Base-by-base conservation (phyloP, 2,888 invertebrate genomes). In the Epinotia brunnichana region DNA sequence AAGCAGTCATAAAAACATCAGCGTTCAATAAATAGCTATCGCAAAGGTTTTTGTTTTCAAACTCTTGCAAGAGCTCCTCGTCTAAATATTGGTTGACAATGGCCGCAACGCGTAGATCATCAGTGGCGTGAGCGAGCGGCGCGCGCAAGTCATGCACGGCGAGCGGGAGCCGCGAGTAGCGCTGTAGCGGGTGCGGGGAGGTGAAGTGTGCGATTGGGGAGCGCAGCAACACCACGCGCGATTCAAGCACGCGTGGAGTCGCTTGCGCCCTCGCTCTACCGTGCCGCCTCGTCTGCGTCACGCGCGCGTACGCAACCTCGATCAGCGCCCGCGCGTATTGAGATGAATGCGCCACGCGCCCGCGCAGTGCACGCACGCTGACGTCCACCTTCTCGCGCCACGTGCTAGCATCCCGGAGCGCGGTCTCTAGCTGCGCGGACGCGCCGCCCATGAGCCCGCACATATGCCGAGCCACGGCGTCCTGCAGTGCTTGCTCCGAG, bases 271-370 rank as follows among this genome's bases (percentile, higher is more conserved):
- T 19, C 13, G 48, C 19, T 29, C 61, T 29, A 24, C 57, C 76
- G 70, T 84, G 81, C 7, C 69, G 57, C 7, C 80, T 77, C 2
- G 75, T 77, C 39, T 81, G 79, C n/a, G 70, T 19, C 11, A 87
- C 76, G 15, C 84, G 79, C 2, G 74, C 76, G 72, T 84, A 81
- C 1, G 87, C 84, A 2, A 81, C 70, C 44, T 85, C 80, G 10
- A 89, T 80, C 0, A 83, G 66, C 9, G 79, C 80, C 11, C 80
- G 79, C 0, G 80, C 77, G 70, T 88, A 89, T 72, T 88, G 88
- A 2, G 78, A 74, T 0, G 89, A 85, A 62, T 85, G 78, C 0
- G 81, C 69, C 0, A 85, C 81, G 11, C 75, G 77, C 0, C 81
- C 80, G 29, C 83, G 74, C 53, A 77, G 60, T 41, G 68, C 71